A percentile compares a stretch with the other conserved stretches of the same genome.
phyloP scores from a whole-genome alignment of 2,797 vertebrate species.

The Pangasius djambal region DNA sequence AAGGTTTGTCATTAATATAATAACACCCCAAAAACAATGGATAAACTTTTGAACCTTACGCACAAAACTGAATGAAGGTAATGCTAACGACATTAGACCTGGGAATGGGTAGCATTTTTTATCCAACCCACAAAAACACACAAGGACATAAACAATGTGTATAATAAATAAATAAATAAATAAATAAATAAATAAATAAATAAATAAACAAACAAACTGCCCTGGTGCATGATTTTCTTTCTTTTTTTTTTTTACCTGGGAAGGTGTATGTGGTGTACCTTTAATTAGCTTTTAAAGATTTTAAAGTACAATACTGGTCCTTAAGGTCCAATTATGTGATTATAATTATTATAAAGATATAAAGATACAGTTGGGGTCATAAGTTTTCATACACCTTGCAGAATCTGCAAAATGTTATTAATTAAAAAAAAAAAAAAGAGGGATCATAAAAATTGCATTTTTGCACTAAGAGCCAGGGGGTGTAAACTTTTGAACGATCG shows the following conservation, averaged over 20 bases:
- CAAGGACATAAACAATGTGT: too few species aligned
- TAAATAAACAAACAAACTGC: not conserved
- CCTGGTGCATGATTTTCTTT: not conserved
- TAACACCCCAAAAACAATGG: not conserved
- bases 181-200: too few species aligned
- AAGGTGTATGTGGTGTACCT: not conserved
- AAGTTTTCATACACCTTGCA: too few species aligned
- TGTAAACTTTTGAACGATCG: too few species aligned
- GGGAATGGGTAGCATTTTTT: not conserved
- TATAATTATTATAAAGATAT: not conserved
- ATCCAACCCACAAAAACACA: not conserved
- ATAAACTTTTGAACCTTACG: not conserved
- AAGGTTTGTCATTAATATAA: not conserved
- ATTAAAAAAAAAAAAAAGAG: too few species aligned
- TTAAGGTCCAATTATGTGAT: not conserved
- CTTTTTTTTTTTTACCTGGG: not conserved
- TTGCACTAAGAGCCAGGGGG: too few species aligned
- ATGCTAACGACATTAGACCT: not conserved
- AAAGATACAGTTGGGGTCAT: not conserved
- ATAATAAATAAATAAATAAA: too few species aligned
- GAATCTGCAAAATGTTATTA: too few species aligned
- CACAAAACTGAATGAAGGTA: not conserved
- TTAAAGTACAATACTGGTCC: not conserved
- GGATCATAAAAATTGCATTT: too few species aligned
- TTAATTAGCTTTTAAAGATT: not conserved